phyloP scores from a whole-genome alignment of 2,113 vertebrate species.

The Ptychochromis oligacanthus region DNA sequence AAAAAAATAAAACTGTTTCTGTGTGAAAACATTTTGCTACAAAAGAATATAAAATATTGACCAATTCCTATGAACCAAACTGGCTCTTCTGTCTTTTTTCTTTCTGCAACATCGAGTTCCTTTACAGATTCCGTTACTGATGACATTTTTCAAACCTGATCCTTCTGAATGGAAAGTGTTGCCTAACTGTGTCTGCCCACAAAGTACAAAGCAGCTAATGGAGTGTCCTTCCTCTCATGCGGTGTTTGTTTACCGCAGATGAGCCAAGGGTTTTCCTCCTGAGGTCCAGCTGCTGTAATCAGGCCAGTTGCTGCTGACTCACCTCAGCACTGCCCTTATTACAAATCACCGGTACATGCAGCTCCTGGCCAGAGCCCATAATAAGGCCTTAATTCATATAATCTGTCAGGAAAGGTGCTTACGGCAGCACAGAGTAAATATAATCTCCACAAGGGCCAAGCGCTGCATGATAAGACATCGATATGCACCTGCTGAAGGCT shows the following conservation, averaged over 20 bases:
- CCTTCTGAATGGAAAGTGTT: neutral
- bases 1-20: constrained; percentile 71
- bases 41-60: constrained; percentile 81
- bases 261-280: constrained; percentile 56
- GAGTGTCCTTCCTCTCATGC: constrained; percentile 21
- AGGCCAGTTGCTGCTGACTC: constrained; percentile 70
- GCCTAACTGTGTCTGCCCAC: neutral
- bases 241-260: constrained; percentile 50
- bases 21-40: constrained; percentile 83
- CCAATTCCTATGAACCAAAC: constrained; percentile 74
- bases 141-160: neutral
- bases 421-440: constrained; percentile 70
- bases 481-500: constrained; percentile 43
- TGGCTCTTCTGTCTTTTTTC: constrained; percentile 61
- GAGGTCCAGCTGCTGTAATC: constrained; percentile 67
- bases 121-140: constrained; percentile 3
- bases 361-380: constrained; percentile 69
- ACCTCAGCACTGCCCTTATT: constrained; percentile 76
- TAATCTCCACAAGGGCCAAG: constrained; percentile 65
- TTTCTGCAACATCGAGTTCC: constrained; percentile 7
- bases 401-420: constrained; percentile 77
- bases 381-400: constrained; percentile 78
- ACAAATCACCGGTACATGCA: constrained; percentile 73
- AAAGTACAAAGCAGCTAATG: neutral
- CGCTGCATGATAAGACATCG: constrained; percentile 37